A percentile compares a stretch with the other conserved stretches of the same genome.
These are phyloP conservation scores for Phyllotreta cruciferae DNA, from an alignment of 2,888 invertebrate genomes.

Conservation along the genomic window DNA sequence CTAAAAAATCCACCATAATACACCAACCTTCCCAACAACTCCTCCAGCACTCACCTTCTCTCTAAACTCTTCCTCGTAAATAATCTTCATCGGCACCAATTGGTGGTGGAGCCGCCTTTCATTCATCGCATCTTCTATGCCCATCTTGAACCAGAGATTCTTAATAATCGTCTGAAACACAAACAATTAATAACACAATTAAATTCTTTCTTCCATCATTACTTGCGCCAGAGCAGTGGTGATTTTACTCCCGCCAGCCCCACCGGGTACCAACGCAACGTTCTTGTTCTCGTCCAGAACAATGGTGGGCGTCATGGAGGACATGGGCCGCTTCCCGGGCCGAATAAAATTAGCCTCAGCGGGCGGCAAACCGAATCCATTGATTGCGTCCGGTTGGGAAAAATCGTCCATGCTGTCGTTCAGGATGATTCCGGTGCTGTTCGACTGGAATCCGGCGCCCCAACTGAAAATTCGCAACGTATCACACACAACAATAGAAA, in stretches of 20 bases:
- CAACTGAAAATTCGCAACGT: constrained; percentile 34
- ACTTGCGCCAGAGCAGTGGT: constrained; percentile 78
- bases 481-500: too few species aligned
- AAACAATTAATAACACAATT: neutral
- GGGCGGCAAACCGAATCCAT: constrained; percentile 77
- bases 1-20: constrained; percentile 45
- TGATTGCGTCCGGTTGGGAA: constrained; percentile 71
- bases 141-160: constrained; percentile 65
- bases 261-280: constrained; percentile 70
- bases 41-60: constrained; percentile 17
- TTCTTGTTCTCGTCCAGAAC: constrained; percentile 68
- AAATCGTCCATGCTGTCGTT: constrained; percentile 94
- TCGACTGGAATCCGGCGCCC: constrained; percentile 69
- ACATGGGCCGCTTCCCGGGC: constrained; percentile 85
- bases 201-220: constrained; percentile 1
- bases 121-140: constrained; percentile 64
- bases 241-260: constrained; percentile 90
- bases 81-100: constrained; percentile 65
- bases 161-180: constrained; percentile 61
- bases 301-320: constrained; percentile 90
- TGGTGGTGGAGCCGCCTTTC: constrained; percentile 69
- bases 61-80: constrained; percentile 57
- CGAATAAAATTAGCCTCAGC: constrained; percentile 81
- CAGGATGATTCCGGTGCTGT: constrained; percentile 79
- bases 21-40: constrained; percentile 7